Base-by-base conservation (phyloP, 2,888 invertebrate genomes). In the Chymomyza caudatula region DNA sequence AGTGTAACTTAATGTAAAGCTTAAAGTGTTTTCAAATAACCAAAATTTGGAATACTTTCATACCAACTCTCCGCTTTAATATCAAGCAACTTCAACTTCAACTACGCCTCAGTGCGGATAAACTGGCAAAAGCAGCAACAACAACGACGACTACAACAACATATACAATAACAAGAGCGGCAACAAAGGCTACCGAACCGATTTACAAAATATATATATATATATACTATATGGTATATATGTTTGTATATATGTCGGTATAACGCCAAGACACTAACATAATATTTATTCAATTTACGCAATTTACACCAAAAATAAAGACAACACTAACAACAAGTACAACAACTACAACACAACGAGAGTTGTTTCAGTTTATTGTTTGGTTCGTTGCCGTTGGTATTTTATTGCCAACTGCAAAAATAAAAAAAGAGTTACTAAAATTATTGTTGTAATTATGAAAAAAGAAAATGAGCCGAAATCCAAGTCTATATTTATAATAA, bases 221-320 rank as follows among this genome's bases (percentile, higher is more conserved):
- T 72, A 76, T 54, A 64, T 43, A 55, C 59, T 59, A 58, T 58
- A 60, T 55, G 66, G 47, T 44, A 71, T 29, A 59, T 54, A 60
- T 47, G 6, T 20, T 37, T 63, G 3, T 37, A 37, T 11, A 37
- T 37, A 37, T 37, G 29, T 37, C 29, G 8, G 29, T 11, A 37
- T 37, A 37, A 11, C 8, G 44, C 58, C 54, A 25, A 68, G 43
- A 63, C 63, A 63, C 79, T 47, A 83, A 78, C 80, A 86, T 78
- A 77, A 84, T 84, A 71, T 76, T 78, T 80, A 84, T 76, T 74
- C 78, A 85, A 84, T 85, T 85, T 85, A 87, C 85, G 85, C 85
- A 85, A 85, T 87, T 85, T 81, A 65, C 72, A 73, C 66, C 49
- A 49, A 62, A 60, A 67, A 61, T 63, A 70, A 70, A 54, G 56